Evolutionary conservation across 64 coral and sea anemone species (phyloP).

Genomic region (Montipora cactus): DNA sequence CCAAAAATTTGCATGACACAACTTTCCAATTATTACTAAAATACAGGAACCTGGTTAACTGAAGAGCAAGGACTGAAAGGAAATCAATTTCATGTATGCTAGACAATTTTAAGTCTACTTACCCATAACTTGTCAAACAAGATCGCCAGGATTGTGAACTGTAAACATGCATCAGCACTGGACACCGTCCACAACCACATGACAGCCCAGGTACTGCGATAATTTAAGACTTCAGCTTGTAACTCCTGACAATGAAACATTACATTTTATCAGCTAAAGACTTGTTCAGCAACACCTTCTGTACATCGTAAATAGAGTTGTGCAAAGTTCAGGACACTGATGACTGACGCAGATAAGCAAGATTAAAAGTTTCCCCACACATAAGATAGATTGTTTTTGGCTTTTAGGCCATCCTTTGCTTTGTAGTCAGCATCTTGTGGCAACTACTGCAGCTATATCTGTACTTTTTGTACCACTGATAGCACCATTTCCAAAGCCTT

Average conservation of each 20-base stretch:
- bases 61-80: neutral
- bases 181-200: slow-evolving; percentile 97
- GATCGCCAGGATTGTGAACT: slow-evolving; percentile 85
- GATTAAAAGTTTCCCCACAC: no score
- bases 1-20: no score
- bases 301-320: neutral
- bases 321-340: no score
- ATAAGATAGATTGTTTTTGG: no score
- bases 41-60: neutral
- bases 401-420: no score
- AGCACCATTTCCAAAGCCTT: no score
- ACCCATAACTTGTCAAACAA: slow-evolving; percentile 99
- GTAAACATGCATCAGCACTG: slow-evolving; percentile 84
- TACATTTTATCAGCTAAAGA: neutral
- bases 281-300: neutral
- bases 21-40: no score
- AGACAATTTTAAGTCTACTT: slow-evolving; percentile 20
- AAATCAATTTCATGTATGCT: neutral
- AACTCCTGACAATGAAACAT: slow-evolving; percentile 59
- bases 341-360: no score
- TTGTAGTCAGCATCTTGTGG: no score
- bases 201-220: slow-evolving; percentile 85
- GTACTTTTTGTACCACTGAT: no score
- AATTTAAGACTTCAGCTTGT: slow-evolving; percentile 87
- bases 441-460: no score